Evolutionary conservation across 2,888 invertebrate genomes (phyloP), one percentile per base, ranked within the genome.

Genomic region (Clunio marinus): DNA sequence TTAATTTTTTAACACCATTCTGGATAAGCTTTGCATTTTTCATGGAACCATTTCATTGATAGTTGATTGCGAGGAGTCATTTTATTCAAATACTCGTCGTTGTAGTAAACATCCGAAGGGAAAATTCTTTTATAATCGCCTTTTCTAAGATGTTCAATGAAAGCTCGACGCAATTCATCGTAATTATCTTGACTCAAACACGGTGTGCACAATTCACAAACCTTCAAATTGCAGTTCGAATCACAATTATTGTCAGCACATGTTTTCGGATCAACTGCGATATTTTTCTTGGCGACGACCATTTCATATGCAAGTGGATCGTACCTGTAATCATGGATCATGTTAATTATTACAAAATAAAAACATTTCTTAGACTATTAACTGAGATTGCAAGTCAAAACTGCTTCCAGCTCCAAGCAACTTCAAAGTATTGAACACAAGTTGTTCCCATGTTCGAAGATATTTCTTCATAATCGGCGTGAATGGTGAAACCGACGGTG

Each of bases 361-460:
- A 10, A 41, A n/a, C 41, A n/a, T 41, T 32, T 32, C n/a, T n/a
- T n/a, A n/a, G n/a, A n/a, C n/a, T n/a, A 59, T 13, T 10, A 4
- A 17, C 37, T 2, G 24, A n/a, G 35, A 62, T 35, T 41, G 5
- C 7, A 62, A 62, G 24, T 13, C 5, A n/a, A 22, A 22, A 24
- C 22, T 17, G 8, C 15, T 32, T 4, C 59, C 22, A 35, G 7
- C 10, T 2, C 93, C 93, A 8, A 88, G 84, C 45, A 95, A 75
- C 1, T 86, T 82, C 68, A 94, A 83, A 55, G 91, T 74, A 77
- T 88, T 91, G 77, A 86, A 91, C n/a, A 95, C 74, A 0, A 94
- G 89, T 80, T 94, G 93, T 74, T 94, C 92, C 74, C 95, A 95
- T 1, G 96, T 78, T 28, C 89, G 77, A 73, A 83, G 83, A 77